Percentiles rank a stretch among this genome's conserved stretches.
These are phyloP conservation scores for Platerodrilus igneus DNA, from an alignment of 2,888 invertebrate species.

Conservation along the genomic window DNA sequence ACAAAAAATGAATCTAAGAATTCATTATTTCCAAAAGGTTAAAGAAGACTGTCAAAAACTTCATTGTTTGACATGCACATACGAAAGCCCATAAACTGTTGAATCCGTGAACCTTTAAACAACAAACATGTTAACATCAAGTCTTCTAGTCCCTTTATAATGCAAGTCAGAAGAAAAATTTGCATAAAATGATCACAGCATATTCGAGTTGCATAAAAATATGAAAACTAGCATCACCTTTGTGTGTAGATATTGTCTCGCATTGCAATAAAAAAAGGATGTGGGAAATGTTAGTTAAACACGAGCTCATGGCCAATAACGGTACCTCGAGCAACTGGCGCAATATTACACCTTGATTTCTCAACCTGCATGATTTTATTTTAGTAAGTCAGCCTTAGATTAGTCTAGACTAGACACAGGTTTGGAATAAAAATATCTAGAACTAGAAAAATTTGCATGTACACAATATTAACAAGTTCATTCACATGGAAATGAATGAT, in stretches of 20 bases:
- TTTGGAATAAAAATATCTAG: constrained; percentile 13
- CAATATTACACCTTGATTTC: constrained; percentile 22
- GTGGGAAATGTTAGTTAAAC: constrained; percentile 22
- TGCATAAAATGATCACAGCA: constrained; percentile 5
- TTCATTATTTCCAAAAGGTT: no score
- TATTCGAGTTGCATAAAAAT: constrained; percentile 9
- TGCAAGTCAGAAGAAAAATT: no score
- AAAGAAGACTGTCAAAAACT: no score
- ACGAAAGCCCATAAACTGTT: no score
- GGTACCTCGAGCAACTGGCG: constrained; percentile 19
- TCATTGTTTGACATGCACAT: no score
- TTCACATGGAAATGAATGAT: no score
- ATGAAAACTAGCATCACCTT: constrained; percentile 7
- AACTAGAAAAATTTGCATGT: constrained; percentile 14
- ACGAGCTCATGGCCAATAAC: constrained; percentile 23
- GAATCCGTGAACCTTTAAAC: no score
- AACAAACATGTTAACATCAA: no score
- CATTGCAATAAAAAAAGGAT: constrained; percentile 15
- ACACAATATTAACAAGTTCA: no score
- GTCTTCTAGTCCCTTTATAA: no score
- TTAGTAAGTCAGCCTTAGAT: no score
- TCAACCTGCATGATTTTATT: constrained; percentile 13
- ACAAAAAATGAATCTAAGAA: no score
- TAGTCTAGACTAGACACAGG: constrained; percentile 20
- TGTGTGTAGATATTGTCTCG: constrained; percentile 3